Base-by-base conservation (phyloP, 2,797 vertebrate genomes). In the Poecilia wingei region DNA sequence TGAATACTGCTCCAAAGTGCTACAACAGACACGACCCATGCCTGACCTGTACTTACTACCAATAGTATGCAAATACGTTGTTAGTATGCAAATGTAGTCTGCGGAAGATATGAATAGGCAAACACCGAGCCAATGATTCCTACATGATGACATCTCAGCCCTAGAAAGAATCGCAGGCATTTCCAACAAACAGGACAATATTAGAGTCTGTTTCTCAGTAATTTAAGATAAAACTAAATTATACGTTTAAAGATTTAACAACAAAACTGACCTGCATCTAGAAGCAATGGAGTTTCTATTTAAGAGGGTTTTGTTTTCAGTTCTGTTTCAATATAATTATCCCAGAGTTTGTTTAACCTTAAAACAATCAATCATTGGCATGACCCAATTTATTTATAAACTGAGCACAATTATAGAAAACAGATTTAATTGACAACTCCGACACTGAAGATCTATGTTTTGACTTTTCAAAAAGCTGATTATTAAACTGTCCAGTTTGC, bases 1-100 rank as follows among this genome's bases (percentile, higher is more conserved):
- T 25, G 13, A 41, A 64, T 74, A 68, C 64, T 70, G 73, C 57
- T 51, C 69, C 25, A n/a, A 4, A 49, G 75, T 31, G 76, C 69
- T 83, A 49, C 43, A 69, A 64, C 55, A 82, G 79, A 84, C 64
- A 46, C 61, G 71, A 76, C 80, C 83, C 14, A 72, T 12, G 47
- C 13, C 80, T 70, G 88, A 83, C 76, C 85, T 55, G 80, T 41
- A 84, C 79, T 80, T 78, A 84, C 78, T 80, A 82, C 80, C 80
- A 75, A 82, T 86, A 71, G 43, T 80, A 90, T 86, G 87, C 87
- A 90, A 91, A 89, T 84, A 76, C 81, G 76, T 91, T 87, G 80
- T 87, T 89, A 76, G 77, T 79, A 91, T 89, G 91, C 80, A 92
- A 90, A 92, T 88, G 74, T 68, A 80, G 82, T 86, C 86, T 57